Evolutionary conservation across 2,888 invertebrate species (phyloP), one percentile per base, ranked within the genome.

Genomic region (Cecidostiba fungosa): DNA sequence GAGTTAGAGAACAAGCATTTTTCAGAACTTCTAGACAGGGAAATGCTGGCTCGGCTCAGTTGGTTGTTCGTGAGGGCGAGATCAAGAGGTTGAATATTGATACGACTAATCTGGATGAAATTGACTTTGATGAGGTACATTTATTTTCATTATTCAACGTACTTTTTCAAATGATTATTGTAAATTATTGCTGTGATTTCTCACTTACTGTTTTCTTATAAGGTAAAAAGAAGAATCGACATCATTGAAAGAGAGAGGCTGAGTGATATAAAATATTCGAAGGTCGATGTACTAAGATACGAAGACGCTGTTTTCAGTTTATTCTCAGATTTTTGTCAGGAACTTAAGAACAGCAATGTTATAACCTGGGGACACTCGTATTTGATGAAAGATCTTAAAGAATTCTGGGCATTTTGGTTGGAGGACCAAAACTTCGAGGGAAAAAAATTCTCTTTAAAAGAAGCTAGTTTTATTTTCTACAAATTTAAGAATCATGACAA

Each of bases 341-440:
- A 87, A 16, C n/a, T 87, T 10, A 87, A 87, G n/a, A 87, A 87
- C 72, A 82, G 47, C 29, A 87, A 87, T 5, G 87, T 87, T 1
- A 84, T 87, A 43, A 87, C 87, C 1, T 87, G 87, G 87, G 87
- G 87, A 14, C 87, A 87, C 29, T 87, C 87, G 19, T 87, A 85
- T 47, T 26, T 85, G 54, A 87, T 87, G 87, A 87, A 87, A 50
- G 87, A 87, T 36, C 78, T 87, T 5, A 85, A 84, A 43, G 87
- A 87, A 19, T 85, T 43, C 14, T 87, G 87, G 87, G 85, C 87
- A 6, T 87, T 87, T 32, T 87, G 87, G 87, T 59, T 87, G 12
- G 87, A 87, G 32, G 84, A 85, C n/a, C 87, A 87, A n/a, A 85
- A 85, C 62, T 87, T 87, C 16, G 87, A 87, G n/a, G 87, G 78